Percentiles rank a stretch among this genome's conserved stretches.
Conservation (phyloP, 2,888 invertebrate species). For the Patella pellucida region DNA sequence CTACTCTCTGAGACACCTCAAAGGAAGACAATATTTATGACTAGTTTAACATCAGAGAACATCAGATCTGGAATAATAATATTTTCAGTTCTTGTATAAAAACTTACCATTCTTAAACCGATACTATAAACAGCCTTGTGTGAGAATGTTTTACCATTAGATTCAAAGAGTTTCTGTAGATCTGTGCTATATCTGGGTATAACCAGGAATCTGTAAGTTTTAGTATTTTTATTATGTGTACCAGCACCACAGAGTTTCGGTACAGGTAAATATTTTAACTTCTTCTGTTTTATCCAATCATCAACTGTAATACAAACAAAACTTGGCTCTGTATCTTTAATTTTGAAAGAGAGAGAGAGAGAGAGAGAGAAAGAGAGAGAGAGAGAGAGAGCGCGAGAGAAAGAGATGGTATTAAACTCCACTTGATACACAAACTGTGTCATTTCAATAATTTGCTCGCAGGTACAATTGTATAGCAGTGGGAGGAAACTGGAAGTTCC, state of each 20-base stretch:
- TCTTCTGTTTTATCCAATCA: conserved; percentile 78
- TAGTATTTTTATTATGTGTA: conserved; percentile 81
- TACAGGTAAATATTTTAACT: conserved; percentile 83
- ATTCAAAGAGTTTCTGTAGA: conserved; percentile 83
- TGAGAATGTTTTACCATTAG: conserved; percentile 76
- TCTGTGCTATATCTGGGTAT: conserved; percentile 91
- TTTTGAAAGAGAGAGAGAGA: no score
- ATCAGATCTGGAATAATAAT: not conserved
- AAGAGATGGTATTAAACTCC: no score
- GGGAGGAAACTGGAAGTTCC: no score
- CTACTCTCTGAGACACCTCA: not conserved
- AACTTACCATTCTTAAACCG: conserved; percentile 84
- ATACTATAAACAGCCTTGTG: conserved; percentile 84
- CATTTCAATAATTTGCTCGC: no score
- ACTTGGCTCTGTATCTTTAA: no score
- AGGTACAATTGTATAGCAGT: no score
- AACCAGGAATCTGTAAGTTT: conserved; percentile 92
- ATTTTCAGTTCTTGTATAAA: not conserved
- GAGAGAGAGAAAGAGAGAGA: no score
- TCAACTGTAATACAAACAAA: conserved; percentile 75
- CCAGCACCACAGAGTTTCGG: conserved; percentile 92
- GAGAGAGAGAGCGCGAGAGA: no score
- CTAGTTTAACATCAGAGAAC: not conserved
- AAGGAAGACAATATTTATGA: not conserved
- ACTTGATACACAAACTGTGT: no score